These are phyloP conservation scores for Ephialtes manifestator DNA, from an alignment of 2,888 invertebrate species.

Conservation along the genomic window DNA sequence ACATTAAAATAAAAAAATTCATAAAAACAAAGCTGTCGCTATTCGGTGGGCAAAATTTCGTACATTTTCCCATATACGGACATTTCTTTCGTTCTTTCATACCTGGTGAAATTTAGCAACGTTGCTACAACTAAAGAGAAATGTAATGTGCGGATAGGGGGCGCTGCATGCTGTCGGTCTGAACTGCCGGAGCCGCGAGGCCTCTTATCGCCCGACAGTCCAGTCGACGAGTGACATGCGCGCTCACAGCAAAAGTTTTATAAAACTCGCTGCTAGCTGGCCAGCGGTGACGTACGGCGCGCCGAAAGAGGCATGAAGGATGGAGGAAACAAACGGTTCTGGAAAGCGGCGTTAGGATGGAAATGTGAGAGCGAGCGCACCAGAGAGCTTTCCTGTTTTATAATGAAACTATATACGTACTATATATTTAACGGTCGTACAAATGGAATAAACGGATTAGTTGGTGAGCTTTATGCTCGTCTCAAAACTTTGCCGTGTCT, in stretches of 20 bases:
- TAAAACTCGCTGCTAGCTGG: slow-evolving; percentile 24
- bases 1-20: too few relatives aligned
- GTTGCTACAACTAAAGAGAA: background rate
- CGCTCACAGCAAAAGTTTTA: slow-evolving; percentile 35
- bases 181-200: background rate
- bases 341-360: background rate
- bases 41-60: too few relatives aligned
- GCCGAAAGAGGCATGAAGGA: slow-evolving; percentile 7
- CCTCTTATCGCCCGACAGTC: slow-evolving; percentile 45
- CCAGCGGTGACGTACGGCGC: slow-evolving; percentile 11
- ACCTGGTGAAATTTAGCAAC: background rate
- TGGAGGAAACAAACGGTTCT: background rate
- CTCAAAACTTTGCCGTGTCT: background rate
- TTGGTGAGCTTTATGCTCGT: background rate
- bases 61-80: background rate
- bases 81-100: background rate
- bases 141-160: slow-evolving; percentile 18
- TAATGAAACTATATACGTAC: background rate
- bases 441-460: background rate
- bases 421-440: background rate
- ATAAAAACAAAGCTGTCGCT: too few relatives aligned
- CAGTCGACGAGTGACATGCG: slow-evolving; percentile 39
- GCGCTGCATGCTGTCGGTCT: background rate
- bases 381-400: too few relatives aligned
- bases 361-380: background rate